Evolutionary conservation across 2,113 vertebrate species (phyloP).

Genomic region (Bujurquina vittata): DNA sequence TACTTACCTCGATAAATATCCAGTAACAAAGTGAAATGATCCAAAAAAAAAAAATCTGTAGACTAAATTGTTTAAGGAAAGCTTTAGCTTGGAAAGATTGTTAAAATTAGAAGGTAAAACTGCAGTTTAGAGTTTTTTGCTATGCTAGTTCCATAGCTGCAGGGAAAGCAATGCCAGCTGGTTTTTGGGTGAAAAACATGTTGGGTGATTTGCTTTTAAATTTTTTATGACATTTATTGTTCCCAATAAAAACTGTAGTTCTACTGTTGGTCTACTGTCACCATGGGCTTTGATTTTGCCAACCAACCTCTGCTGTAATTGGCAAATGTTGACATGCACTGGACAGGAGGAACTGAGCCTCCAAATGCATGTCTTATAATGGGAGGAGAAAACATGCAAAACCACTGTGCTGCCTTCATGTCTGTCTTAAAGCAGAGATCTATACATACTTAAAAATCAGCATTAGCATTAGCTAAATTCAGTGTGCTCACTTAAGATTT

Average conservation of each 20-base stretch:
- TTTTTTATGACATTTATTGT: background rate
- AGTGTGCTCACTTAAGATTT: background rate
- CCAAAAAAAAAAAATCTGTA: background rate
- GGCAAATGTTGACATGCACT: background rate
- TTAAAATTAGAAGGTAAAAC: background rate
- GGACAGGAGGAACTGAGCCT: background rate
- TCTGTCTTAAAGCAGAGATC: background rate
- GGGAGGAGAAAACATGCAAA: background rate
- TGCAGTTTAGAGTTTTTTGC: background rate
- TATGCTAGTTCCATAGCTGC: background rate
- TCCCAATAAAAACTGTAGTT: background rate
- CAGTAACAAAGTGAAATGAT: background rate
- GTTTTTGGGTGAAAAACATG: background rate
- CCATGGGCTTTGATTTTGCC: background rate
- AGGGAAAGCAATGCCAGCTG: background rate
- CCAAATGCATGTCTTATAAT: background rate
- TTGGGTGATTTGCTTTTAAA: background rate
- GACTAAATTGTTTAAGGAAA: background rate
- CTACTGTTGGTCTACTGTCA: background rate
- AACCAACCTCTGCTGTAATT: background rate
- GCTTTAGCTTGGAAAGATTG: background rate
- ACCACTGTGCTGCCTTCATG: too few relatives aligned
- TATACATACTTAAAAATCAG: background rate
- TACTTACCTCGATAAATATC: conserved; percentile 13
- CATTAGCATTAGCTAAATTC: background rate